Evolutionary conservation across 1,140 invertebrate genomes (phyloP), one percentile per base, ranked within the genome.

Genomic region (Leptinotarsa texana): DNA sequence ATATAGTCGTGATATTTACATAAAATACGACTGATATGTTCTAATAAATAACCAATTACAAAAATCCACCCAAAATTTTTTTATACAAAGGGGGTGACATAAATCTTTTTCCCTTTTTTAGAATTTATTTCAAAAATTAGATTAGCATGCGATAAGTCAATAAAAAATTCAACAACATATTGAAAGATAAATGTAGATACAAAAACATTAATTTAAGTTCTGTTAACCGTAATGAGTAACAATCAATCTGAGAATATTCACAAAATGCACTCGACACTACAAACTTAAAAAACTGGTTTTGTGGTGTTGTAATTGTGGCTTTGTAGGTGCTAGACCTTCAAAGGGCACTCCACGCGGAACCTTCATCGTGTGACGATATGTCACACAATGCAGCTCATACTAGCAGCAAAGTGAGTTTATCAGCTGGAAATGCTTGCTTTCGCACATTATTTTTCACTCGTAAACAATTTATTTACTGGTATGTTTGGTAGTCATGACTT

Each of bases 321-420:
- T 73, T 86, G 80, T 84, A 91, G 90, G 90, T 91, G 85, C 87
- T 90, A 86, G 90, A 91, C 87, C 86, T 91, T 82, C 88, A 89
- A 86, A 86, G 90, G 83, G 89, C 89, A 80, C 88, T 91, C 81
- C 90, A 91, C 85, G 89, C 89, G 71, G 89, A 90, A 71, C 80
- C 81, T 74, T 75, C 73, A 48, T 73, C 80, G 67, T 74, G 78
- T 69, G 84, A 81, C 27, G 75, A 66, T 66, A 61, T 57, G 74
- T 42, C 3, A 42, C 33, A 42, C 33, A 42, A 42, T 11, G 83
- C 79, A 42, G 80, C 75, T 69, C 78, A 81, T 68, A 78, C 78
- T 77, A 78, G 74, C 74, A 78, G 79, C 74, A 80, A 82, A 80
- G 80, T 82, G 79, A 82, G 80, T 81, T 72, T 27, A 22, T 63